A percentile compares a stretch with the other conserved stretches of the same genome.
Conservation (phyloP, 35 echinoderm and acorn worm genomes). For the Heliocidaris erythrogramma region DNA sequence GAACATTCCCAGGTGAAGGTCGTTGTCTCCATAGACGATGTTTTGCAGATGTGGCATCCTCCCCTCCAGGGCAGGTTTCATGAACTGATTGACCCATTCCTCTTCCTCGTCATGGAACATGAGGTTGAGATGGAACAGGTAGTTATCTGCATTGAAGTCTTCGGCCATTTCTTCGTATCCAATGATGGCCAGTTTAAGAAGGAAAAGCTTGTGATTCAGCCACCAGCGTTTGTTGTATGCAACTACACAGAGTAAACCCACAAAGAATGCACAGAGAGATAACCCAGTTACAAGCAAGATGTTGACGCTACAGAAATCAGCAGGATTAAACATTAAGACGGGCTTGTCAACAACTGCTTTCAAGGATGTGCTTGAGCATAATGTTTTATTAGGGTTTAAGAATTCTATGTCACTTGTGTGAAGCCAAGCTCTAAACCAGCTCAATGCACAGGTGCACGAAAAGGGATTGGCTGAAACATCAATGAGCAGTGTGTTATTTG, state of each 20-base stretch:
- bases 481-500: not conserved
- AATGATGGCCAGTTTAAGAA: no score
- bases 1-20: not conserved
- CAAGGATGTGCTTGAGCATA: not conserved
- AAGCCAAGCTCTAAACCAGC: not conserved
- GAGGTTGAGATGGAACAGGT: not conserved
- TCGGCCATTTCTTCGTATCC: not conserved
- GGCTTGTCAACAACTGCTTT: not conserved
- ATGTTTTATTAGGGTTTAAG: not conserved
- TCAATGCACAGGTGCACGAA: not conserved
- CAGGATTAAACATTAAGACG: not conserved
- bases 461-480: not conserved
- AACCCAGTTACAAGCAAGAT: not conserved
- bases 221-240: not conserved
- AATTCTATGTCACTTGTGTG: not conserved
- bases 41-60: conserved; percentile 3
- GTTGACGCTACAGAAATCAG: not conserved
- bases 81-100: not conserved
- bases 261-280: not conserved
- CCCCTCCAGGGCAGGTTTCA: conserved; percentile 26
- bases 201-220: no score
- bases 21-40: conserved; percentile 13
- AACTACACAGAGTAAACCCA: not conserved
- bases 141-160: not conserved
- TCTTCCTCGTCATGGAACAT: conserved; percentile 27